Evolutionary conservation across 92 coral and sea anemone genomes (phyloP), one percentile per base, ranked within the genome.

Genomic region (Galaxea fascicularis): DNA sequence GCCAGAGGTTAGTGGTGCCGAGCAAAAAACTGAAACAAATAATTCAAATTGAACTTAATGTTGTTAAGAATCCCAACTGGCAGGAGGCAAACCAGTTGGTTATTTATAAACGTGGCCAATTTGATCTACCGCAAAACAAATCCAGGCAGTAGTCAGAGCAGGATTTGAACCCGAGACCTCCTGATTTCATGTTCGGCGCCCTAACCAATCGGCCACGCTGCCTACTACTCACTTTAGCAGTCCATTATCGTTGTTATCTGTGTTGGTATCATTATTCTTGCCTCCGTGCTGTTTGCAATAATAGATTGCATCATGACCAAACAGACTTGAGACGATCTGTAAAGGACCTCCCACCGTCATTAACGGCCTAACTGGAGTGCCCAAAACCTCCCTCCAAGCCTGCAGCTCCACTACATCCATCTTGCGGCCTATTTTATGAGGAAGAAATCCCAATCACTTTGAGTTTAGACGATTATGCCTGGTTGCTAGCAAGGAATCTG

Each of bases 341-440:
- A 20, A 81, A 67, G 57, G 65, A 81, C 6, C 24, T 81, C 15
- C 86, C 86, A 6, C 65, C 68, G 30, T 80, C 85, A 21, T 10
- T 80, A 21, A 67, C 86, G 31, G n/a, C 56, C 21, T 44, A 56
- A 44, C 81, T 22, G n/a, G 77, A 88, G 58, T 82, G 91, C 65
- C 88, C 87, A 22, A 65, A 15, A 41, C 83, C 91, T 10, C 66
- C 82, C 20, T 41, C 83, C 60, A 88, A 46, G 31, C 91, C 91
- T 31, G 46, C n/a, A n/a, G 10, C 30, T 26, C 91, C 91, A 16
- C 29, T 47, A 17, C 64, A 88, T 76, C 83, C 77, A 8, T 18
- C 72, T 15, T 76, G 76, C 31, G 81, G 73, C 31, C 89, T 77
- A 14, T 31, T 52, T 9, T 15, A 56, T 21, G 89, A 62, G 71